Evolutionary conservation across 1,140 invertebrate genomes (phyloP), one percentile per base, ranked within the genome.

Genomic region (Lepidurus apus): DNA sequence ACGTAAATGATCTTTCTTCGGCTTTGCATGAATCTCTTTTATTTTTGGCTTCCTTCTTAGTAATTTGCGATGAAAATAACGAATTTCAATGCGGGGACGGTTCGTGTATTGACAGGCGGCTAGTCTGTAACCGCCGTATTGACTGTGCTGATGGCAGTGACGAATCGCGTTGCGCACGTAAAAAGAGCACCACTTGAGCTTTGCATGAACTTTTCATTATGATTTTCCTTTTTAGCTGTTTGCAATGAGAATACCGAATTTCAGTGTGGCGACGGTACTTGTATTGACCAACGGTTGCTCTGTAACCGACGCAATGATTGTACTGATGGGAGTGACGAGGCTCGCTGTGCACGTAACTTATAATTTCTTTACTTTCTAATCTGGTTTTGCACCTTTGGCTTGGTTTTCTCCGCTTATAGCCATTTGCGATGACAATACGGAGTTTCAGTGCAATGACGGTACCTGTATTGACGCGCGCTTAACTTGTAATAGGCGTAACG

Each of bases 131-230:
- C 84, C 93, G 93, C 0, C 87, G 87, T 9, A 86, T 85, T 65
- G 92, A 95, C 83, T 95, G 93, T 84, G 90, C 91, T 0, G 89
- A 90, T 73, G 92, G 92, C 17, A 92, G 94, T 82, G 93, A 95
- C 82, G 94, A 96, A 84, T n/a, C 17, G 1, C 13, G 17, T 24
- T 75, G 34, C 24, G 13, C 74, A 75, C 34, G 74, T 42, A 43
- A 43, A n/a, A 24, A 73, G 17, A 11, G 73, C 24, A 74, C 42
- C 73, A 74, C n/a, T 21, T 43, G 44, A 43, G 42, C 17, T 79
- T 43, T 77, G 47, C 45, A 47, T 47, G 45, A 47, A 17, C 7
- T 65, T 65, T 65, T 17, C 53, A 13, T 65, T 1, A 77, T 42
- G 34, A 0, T 6, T 24, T n/a, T 47, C 7, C 47, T n/a, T 77